These are phyloP conservation scores for Eupithecia dodoneata DNA, from an alignment of 2,888 invertebrate genomes.

Conservation along the genomic window DNA sequence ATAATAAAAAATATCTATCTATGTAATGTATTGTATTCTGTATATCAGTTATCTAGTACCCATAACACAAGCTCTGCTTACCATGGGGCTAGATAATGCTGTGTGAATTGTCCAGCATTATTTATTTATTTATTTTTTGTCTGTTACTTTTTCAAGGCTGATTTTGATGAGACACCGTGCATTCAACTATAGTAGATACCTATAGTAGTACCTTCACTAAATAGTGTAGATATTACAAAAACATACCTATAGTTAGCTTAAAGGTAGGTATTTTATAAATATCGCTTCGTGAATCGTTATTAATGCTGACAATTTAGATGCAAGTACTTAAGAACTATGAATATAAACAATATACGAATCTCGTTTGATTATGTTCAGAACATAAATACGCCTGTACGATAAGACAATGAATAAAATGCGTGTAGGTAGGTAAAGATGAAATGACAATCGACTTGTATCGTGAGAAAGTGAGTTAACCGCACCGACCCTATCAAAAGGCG, in stretches of 20 bases:
- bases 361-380: neutral
- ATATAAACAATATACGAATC: neutral
- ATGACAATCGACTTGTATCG: neutral
- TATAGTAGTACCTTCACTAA: too few species aligned
- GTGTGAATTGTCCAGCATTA: too few species aligned
- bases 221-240: too few species aligned
- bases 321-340: neutral
- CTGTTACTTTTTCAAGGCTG: too few species aligned
- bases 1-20: too few species aligned
- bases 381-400: neutral
- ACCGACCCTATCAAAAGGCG: neutral
- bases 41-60: too few species aligned
- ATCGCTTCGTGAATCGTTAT: neutral
- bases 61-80: too few species aligned
- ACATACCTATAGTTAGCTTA: neutral
- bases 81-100: too few species aligned
- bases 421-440: neutral
- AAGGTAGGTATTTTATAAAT: neutral
- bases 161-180: too few species aligned
- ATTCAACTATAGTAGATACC: too few species aligned
- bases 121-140: too few species aligned
- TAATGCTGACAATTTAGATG: neutral
- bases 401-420: neutral
- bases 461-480: neutral
- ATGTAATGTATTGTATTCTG: too few species aligned